Evolutionary conservation across 1,140 invertebrate species (phyloP), one percentile per base, ranked within the genome.

Genomic region (Drosophila neocordata): DNA sequence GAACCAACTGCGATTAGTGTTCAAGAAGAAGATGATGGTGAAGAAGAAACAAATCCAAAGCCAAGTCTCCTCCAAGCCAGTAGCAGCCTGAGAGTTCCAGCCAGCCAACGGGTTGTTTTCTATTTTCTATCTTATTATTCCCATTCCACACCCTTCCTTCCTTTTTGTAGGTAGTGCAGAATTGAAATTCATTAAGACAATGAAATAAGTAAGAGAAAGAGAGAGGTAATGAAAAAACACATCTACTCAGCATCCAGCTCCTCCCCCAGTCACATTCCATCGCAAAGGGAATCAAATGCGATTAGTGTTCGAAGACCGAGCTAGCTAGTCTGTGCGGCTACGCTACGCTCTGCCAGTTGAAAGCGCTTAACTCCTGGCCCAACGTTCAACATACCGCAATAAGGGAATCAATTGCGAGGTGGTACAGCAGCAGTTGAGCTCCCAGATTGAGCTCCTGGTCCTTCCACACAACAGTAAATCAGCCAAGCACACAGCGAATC

Each of bases 281-380:
- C 82, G 83, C 83, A 88, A 88, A 83, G 83, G 83, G 83, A 88
- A 88, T 83, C 83, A 88, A 88, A 79, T 82, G 83, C 83, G 83
- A 88, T 88, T 83, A 89, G 83, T 88, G 83, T 88, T 83, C 76
- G 76, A 88, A 79, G 82, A 75, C 71, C 53, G 65, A 73, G 72
- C 84, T 73, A 68, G 71, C 74, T 71, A 68, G 61, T 44, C 63
- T 53, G 35, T 67, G 79, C 13, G 77, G 15, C 68, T 63, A 61
- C 44, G 68, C 69, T 70, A 66, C 48, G 82, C 77, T 87, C 57
- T 53, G 83, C 82, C 82, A 87, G 82, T 87, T 87, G 82, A 48
- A 48, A 87, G 82, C 64, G 71, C 79, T 66, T 71, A 82, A 88
- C 82, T 87, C 82, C 82, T 87, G 82, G 82, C 85, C 65, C 78